Evolutionary conservation across 2,888 invertebrate genomes (phyloP).

Genomic region (Drosophila demipolita): DNA sequence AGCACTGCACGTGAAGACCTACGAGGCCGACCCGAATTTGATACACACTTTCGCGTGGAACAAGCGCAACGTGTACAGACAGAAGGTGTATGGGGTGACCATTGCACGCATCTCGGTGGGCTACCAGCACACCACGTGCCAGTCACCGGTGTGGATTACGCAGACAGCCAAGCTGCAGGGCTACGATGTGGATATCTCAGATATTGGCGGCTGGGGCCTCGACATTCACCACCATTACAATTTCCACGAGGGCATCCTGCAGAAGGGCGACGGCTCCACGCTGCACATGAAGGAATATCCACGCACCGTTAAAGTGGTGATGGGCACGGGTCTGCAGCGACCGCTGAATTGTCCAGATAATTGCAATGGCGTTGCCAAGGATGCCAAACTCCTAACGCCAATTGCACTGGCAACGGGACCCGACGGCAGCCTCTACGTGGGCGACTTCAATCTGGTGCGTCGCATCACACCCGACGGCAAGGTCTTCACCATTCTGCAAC

Average conservation of each 20-base stretch:
- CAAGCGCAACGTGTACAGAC: constrained; percentile 98
- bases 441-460: constrained; percentile 97
- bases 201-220: constrained; percentile 98
- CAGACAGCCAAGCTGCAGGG: constrained; percentile 97
- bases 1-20: constrained; percentile 94
- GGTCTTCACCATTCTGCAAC: constrained; percentile 94
- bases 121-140: constrained; percentile 96
- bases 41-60: constrained; percentile 99
- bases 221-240: constrained; percentile 99
- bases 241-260: constrained; percentile 98
- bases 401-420: constrained; percentile 97
- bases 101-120: constrained; percentile 96
- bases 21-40: constrained; percentile 98
- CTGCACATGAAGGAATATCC: constrained; percentile 97
- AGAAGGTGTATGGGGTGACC: constrained; percentile 96
- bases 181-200: constrained; percentile 98
- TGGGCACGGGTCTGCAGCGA: constrained; percentile 96
- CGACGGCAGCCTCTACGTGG: constrained; percentile 98
- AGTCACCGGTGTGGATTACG: constrained; percentile 96
- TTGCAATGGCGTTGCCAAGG: constrained; percentile 93
- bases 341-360: constrained; percentile 94
- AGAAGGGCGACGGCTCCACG: constrained; percentile 98
- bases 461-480: constrained; percentile 95
- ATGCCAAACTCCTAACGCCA: constrained; percentile 95
- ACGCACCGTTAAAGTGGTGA: constrained; percentile 94